These are phyloP conservation scores for Hedychridium roseum DNA, from an alignment of 2,888 invertebrate species.

Conservation along the genomic window DNA sequence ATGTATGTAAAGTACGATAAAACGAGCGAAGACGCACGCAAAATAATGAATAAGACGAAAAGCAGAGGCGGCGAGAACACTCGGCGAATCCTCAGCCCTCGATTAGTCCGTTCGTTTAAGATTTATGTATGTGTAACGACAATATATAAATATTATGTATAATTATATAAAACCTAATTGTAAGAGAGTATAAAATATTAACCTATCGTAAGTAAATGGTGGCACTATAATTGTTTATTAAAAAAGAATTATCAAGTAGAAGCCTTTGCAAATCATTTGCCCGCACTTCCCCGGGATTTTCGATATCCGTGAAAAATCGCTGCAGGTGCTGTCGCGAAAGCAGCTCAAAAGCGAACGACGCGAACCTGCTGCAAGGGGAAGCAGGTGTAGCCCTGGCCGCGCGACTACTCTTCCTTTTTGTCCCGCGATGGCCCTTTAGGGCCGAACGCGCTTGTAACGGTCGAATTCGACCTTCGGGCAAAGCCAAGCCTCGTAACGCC, in stretches of 20 bases:
- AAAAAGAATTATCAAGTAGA: slow-evolving; percentile 44
- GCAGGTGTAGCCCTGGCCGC: slow-evolving; percentile 13
- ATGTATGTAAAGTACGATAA: slow-evolving; percentile 13
- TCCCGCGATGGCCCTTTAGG: slow-evolving; percentile 12
- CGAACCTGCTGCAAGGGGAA: slow-evolving; percentile 12
- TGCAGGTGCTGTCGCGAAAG: slow-evolving; percentile 47
- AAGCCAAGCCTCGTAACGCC: too few species aligned
- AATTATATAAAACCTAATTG: slow-evolving; percentile 48
- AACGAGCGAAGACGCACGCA: slow-evolving; percentile 7
- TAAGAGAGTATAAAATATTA: slow-evolving; percentile 62
- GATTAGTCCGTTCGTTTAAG: slow-evolving; percentile 42
- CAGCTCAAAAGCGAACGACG: too few species aligned
- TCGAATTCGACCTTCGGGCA: slow-evolving; percentile 29
- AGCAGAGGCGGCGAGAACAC: slow-evolving; percentile 28
- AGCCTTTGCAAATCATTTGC: not conserved
- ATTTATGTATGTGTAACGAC: slow-evolving; percentile 47
- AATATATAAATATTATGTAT: slow-evolving; percentile 35
- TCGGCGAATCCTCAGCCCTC: slow-evolving; percentile 50
- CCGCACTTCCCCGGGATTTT: slow-evolving; percentile 3
- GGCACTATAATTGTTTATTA: slow-evolving; percentile 56
- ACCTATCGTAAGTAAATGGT: slow-evolving; percentile 54
- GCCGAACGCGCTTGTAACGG: slow-evolving; percentile 25
- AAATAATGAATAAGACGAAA: slow-evolving; percentile 16
- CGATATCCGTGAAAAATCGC: slow-evolving; percentile 35
- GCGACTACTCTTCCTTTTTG: slow-evolving; percentile 20